Base-by-base conservation (phyloP, 1,140 invertebrate species). In the Drosophila pandora region DNA sequence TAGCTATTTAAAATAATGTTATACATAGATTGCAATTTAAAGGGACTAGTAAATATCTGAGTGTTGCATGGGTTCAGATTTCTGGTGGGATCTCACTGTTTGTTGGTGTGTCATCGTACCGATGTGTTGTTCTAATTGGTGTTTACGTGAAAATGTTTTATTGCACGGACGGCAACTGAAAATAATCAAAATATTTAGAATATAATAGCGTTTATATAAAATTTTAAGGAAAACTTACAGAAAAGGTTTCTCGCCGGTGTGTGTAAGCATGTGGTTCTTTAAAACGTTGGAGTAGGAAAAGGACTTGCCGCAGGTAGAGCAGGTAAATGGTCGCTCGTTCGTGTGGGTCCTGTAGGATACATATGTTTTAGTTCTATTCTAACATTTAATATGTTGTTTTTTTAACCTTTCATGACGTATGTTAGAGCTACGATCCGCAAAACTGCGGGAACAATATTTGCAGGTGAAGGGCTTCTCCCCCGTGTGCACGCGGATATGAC, bases 251-350 rank as follows among this genome's bases (percentile, higher is more conserved):
- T 91, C 90, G 10, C 90, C 90, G n/a, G 90, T 91, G 61, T 91
- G 90, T 10, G 90, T 91, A n/a, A 91, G 50, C 90, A 93, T 92
- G 67, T 95, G 95, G 55, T 94, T 92, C 13, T 94, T 93, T 7
- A 95, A 90, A 55, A 94, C 94, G 70, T 94, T 94, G 22, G 94
- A 94, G 17, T 94, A 93, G 37, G 94, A 95, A 84, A 96, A 96
- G 0, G 95, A 94, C 87, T 96, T 96, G 2, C 94, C 93, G 82
- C 95, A 96, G 0, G 93, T 94, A 0, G 93, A 93, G 62, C 95
- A 96, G 55, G 94, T 93, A 62, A 95, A 96, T 0, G 95, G 95
- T 3, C 95, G 91, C 76, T 96, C 95, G 0, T 97, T 96, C 5
- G 95, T 96, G 90, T 98, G 96, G 5, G 88, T 91, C 67, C 90